phyloP scores from a whole-genome alignment of 2,113 vertebrate genomes.

The Triplophysa tibetana region DNA sequence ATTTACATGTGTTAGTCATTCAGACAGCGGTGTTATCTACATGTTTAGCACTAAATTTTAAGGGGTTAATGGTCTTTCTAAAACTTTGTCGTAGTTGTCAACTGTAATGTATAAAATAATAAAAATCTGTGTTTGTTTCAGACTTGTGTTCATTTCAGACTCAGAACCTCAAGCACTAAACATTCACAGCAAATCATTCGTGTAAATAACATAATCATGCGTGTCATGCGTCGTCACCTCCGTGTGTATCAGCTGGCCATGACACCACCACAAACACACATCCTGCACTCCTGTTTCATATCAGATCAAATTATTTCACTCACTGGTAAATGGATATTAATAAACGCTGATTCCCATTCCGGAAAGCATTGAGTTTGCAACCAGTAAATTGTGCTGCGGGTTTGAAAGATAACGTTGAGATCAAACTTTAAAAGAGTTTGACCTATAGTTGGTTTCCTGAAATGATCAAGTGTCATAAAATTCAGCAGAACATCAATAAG shows the following conservation, averaged over 20 bases:
- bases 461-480: too few relatives aligned
- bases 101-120: slow-evolving; percentile 37
- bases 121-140: slow-evolving; percentile 41
- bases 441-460: too few relatives aligned
- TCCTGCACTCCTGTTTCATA: slow-evolving; percentile 10
- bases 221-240: neutral
- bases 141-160: neutral
- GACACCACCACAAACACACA: slow-evolving; percentile 19
- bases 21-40: neutral
- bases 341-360: neutral
- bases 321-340: slow-evolving; percentile 2
- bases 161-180: neutral
- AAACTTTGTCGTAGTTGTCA: neutral
- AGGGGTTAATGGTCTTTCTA: neutral
- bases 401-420: too few relatives aligned
- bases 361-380: neutral
- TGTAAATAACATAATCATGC: neutral
- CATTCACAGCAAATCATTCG: neutral
- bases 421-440: too few relatives aligned
- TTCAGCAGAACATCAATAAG: too few relatives aligned
- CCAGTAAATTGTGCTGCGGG: neutral
- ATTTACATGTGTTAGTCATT: neutral
- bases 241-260: neutral
- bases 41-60: neutral
- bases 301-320: neutral